phyloP scores from a whole-genome alignment of 92 coral and sea anemone genomes.

The Siderastrea siderea region DNA sequence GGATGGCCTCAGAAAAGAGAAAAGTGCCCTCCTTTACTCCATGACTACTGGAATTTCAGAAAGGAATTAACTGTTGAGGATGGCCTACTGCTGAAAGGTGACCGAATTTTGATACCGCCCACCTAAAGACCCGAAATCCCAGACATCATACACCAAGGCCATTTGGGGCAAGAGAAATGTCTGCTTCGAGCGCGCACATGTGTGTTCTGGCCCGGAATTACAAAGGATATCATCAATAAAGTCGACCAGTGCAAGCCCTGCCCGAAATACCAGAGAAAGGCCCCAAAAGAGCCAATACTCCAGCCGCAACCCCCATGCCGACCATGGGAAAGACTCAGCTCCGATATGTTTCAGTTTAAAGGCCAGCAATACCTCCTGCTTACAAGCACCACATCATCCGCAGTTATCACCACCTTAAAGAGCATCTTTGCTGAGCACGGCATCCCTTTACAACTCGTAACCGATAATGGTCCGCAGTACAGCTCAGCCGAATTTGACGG shows the following conservation, averaged over 20 bases:
- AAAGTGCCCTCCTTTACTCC: slow-evolving; percentile 50
- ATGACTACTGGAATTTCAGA: slow-evolving; percentile 41
- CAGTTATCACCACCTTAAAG: slow-evolving; percentile 55
- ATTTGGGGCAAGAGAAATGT: slow-evolving; percentile 50
- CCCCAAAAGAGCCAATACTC: slow-evolving; percentile 25
- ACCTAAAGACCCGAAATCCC: not conserved
- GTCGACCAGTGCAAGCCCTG: slow-evolving; percentile 59
- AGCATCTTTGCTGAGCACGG: slow-evolving; percentile 66
- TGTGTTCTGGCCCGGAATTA: slow-evolving; percentile 65
- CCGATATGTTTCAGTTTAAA: not conserved
- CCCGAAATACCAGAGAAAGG: slow-evolving; percentile 26
- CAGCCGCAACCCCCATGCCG: slow-evolving; percentile 53
- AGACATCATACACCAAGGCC: slow-evolving; percentile 48
- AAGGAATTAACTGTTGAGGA: slow-evolving; percentile 33
- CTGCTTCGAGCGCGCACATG: slow-evolving; percentile 36
- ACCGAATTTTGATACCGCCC: too few species aligned
- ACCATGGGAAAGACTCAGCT: slow-evolving; percentile 45
- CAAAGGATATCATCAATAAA: slow-evolving; percentile 45
- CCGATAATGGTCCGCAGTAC: slow-evolving; percentile 47
- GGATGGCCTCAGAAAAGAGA: slow-evolving; percentile 67
- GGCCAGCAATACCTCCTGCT: slow-evolving; percentile 55
- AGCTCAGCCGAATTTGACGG: slow-evolving; percentile 26
- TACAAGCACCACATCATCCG: slow-evolving; percentile 64
- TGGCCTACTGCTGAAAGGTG: too few species aligned
- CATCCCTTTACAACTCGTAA: slow-evolving; percentile 40